Conservation (phyloP, 2,797 vertebrate genomes). For the Aotus griseimembra region DNA sequence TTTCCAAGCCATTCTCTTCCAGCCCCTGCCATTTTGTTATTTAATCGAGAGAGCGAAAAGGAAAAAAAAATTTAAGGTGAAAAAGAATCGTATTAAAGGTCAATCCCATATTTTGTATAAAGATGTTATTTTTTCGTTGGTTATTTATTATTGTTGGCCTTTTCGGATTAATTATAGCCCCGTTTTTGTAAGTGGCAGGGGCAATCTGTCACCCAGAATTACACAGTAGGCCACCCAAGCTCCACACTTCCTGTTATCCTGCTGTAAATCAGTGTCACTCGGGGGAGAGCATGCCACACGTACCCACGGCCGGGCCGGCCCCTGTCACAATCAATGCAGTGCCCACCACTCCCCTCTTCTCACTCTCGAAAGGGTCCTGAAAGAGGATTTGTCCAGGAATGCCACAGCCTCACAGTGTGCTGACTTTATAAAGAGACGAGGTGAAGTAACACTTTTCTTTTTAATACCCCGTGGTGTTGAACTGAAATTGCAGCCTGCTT, state of each 20-base stretch:
- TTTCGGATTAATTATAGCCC: constrained; percentile 52
- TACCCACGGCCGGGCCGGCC: not conserved
- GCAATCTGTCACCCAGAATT: constrained; percentile 62
- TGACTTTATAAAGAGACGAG: constrained; percentile 82
- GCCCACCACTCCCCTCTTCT: constrained; percentile 59
- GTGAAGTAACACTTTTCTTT: constrained; percentile 83
- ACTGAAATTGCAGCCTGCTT: constrained; percentile 82
- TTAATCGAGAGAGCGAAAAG: not conserved
- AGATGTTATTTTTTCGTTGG: constrained; percentile 24
- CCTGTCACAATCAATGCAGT: constrained; percentile 41
- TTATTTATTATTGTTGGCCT: constrained; percentile 48
- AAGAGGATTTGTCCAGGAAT: constrained; percentile 76
- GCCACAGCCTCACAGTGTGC: constrained; percentile 71
- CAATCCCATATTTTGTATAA: constrained; percentile 4
- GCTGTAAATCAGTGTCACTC: constrained; percentile 59
- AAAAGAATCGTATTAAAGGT: not conserved
- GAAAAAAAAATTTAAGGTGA: not conserved
- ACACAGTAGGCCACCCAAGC: constrained; percentile 72
- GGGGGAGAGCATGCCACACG: constrained; percentile 45
- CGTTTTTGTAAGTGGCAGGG: constrained; percentile 17
- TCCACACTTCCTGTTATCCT: constrained; percentile 43
- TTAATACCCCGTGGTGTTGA: constrained; percentile 82
- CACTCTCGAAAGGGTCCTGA: constrained; percentile 65
- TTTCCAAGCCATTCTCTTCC: not conserved
- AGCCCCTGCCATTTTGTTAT: not conserved